Conservation (phyloP, 1,140 invertebrate species). For the Ceratosolen solmsi region DNA sequence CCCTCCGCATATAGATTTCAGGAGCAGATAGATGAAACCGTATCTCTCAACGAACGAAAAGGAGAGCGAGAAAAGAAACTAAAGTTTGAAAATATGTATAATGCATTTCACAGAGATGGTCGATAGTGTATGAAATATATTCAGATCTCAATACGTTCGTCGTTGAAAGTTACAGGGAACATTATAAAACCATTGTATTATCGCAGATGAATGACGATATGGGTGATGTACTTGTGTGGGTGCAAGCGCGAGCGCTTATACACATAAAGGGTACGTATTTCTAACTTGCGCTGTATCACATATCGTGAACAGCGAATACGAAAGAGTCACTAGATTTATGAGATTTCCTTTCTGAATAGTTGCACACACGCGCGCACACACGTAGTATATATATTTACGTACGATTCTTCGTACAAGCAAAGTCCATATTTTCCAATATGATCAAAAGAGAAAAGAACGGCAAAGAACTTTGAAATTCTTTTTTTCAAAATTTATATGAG, state of each 20-base stretch:
- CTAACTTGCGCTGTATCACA: constrained; percentile 29
- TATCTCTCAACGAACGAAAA: constrained; percentile 13
- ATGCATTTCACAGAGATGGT: constrained; percentile 37
- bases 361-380: not conserved
- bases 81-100: constrained; percentile 45
- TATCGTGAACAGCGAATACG: constrained; percentile 8
- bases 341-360: constrained; percentile 20
- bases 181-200: constrained; percentile 47
- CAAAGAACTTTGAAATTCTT: too few species aligned
- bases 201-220: constrained; percentile 25
- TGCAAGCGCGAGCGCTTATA: not conserved
- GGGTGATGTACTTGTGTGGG: not conserved
- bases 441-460: not conserved
- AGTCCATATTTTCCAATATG: not conserved
- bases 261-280: too few species aligned
- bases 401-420: not conserved
- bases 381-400: not conserved
- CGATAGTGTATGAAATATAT: constrained; percentile 43
- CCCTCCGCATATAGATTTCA: constrained; percentile 20
- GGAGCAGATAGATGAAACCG: constrained; percentile 17
- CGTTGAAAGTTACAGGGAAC: constrained; percentile 36
- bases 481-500: too few species aligned
- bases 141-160: constrained; percentile 38
- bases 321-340: constrained; percentile 31
- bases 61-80: not conserved